Conservation (phyloP, 2,888 invertebrate species). For the Callinectes sapidus region DNA sequence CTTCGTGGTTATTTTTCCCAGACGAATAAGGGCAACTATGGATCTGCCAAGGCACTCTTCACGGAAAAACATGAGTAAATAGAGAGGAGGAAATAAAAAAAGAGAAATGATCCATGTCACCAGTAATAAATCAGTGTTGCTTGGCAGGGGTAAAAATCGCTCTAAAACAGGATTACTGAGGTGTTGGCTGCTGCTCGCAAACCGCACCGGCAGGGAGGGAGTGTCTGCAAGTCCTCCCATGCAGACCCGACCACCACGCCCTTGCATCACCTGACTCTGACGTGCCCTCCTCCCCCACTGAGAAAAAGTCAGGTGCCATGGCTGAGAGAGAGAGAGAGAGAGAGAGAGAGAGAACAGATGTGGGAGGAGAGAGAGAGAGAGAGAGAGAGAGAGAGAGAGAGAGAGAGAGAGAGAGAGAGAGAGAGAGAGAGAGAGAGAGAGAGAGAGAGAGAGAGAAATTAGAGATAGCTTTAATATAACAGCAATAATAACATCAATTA, state of each 20-base stretch:
- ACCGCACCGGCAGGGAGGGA: neutral
- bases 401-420: conserved; percentile 11
- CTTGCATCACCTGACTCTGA: conserved; percentile 13
- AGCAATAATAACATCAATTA: no score
- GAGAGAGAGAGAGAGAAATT: conserved; percentile 25
- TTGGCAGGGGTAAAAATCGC: neutral
- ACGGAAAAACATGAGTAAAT: neutral
- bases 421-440: conserved; percentile 35
- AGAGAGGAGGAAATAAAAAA: neutral
- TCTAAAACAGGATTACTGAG: conserved; percentile 19
- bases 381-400: conserved; percentile 1
- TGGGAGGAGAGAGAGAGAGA: no score
- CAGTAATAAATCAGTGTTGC: neutral
- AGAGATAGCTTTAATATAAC: no score
- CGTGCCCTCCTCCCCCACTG: neutral
- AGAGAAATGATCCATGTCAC: neutral
- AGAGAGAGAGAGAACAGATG: no score
- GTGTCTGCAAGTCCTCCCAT: neutral
- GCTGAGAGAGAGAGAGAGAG: neutral
- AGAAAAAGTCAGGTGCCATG: conserved; percentile 3
- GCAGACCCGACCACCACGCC: neutral
- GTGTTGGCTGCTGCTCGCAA: conserved; percentile 13
- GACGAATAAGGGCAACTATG: neutral
- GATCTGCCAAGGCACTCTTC: neutral
- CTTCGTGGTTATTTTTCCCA: neutral